Conservation (phyloP, 2,888 invertebrate species). For the Pyralis farinalis region DNA sequence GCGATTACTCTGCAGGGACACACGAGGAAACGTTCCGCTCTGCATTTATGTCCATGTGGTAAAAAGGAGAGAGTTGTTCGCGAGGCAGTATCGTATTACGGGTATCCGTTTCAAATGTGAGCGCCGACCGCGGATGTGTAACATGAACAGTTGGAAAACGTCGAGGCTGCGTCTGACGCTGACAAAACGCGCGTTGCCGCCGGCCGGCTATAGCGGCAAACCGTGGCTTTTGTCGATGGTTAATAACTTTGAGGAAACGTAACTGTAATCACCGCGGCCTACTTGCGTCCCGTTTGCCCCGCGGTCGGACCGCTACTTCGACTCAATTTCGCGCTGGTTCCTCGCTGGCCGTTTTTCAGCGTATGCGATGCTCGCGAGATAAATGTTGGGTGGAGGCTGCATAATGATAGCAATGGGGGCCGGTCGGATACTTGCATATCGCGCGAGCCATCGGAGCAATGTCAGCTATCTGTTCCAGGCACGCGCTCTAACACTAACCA, state of each 20-base stretch:
- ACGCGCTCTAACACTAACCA: slow-evolving; percentile 24
- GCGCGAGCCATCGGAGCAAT: slow-evolving; percentile 25
- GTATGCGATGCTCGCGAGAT: slow-evolving; percentile 40
- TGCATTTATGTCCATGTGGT: slow-evolving; percentile 61
- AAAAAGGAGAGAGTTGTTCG: slow-evolving; percentile 68
- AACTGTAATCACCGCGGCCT: slow-evolving; percentile 51
- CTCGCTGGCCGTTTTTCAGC: slow-evolving; percentile 44
- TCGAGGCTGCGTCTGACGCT: slow-evolving; percentile 22
- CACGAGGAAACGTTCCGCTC: slow-evolving; percentile 75
- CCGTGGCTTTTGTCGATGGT: slow-evolving; percentile 49
- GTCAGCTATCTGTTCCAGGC: slow-evolving; percentile 37
- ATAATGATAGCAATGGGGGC: slow-evolving; percentile 42
- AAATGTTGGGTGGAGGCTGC: slow-evolving; percentile 30
- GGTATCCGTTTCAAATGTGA: slow-evolving; percentile 58
- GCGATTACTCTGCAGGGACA: slow-evolving; percentile 37
- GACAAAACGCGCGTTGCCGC: slow-evolving; percentile 35
- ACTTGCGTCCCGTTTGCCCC: slow-evolving; percentile 43
- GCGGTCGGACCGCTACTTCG: slow-evolving; percentile 52
- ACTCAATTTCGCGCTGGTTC: slow-evolving; percentile 38
- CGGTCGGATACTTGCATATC: slow-evolving; percentile 33
- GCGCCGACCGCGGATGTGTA: slow-evolving; percentile 67
- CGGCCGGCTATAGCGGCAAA: slow-evolving; percentile 41
- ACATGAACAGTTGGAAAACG: slow-evolving; percentile 47
- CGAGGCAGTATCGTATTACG: slow-evolving; percentile 57
- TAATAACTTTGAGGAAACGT: slow-evolving; percentile 62